Evolutionary conservation across 2,113 vertebrate genomes (phyloP), one percentile per base, ranked within the genome.

Genomic region (Xiphophorus couchianus): DNA sequence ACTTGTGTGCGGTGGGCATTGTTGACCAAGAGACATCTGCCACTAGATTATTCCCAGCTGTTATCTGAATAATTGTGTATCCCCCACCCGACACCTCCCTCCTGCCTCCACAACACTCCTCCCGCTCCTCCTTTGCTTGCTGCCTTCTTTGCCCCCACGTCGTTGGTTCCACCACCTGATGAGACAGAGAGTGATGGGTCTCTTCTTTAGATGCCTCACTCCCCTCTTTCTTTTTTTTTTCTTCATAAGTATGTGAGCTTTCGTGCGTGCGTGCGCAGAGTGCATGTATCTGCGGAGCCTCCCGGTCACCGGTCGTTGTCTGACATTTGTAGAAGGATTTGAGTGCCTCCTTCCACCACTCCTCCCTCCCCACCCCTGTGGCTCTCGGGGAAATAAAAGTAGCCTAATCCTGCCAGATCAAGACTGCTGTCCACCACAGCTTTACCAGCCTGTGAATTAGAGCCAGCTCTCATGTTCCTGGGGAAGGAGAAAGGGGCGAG

Each of bases 51-150:
- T 94, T 92, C 92, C 93, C 93, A 94, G 93, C 93, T 95, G 94
- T 95, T 95, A 94, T 94, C 93, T 94, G 92, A 92, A 94, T 94
- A 94, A 95, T 93, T 95, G 93, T 94, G 90, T 94, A 94, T 91
- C 85, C 90, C 91, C 86, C 80, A 77, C 48, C 73, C 35, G 17
- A 63, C 27, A 33, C 27, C 70, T 62, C 58, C 48, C 64, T 76
- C 67, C 75, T 77, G 64, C 61, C 31, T 69, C 44, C 39, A 31
- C 62, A 39, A 48, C 58, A 74, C 74, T 62, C 64, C 73, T 80
- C 73, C 66, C 73, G 73, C 78, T 84, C 76, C 77, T 84, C 73
- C 70, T 76, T 84, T 35, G 48, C 82, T 80, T 9, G 51, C 51
- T 54, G 7, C 83, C 77, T 63, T 67, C 72, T 74, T 85, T 80